Conservation (phyloP, 1,140 invertebrate species). For the Augochlora pura region DNA sequence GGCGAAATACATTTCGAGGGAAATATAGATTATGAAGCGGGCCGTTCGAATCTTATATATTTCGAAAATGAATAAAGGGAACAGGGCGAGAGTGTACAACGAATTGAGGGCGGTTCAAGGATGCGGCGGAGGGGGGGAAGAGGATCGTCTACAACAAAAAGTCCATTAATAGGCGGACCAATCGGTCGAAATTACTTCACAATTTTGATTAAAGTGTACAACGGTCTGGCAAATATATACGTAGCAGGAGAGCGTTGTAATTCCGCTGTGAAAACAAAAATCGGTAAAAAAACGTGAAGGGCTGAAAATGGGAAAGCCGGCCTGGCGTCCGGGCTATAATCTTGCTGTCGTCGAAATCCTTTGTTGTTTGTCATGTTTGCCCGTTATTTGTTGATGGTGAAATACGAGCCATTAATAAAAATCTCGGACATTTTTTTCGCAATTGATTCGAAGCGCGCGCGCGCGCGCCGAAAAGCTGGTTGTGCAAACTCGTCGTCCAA, state of each 20-base stretch:
- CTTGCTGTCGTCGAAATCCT: slow-evolving; percentile 33
- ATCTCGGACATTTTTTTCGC: slow-evolving; percentile 26
- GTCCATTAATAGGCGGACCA: slow-evolving; percentile 11
- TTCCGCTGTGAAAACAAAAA: slow-evolving; percentile 17
- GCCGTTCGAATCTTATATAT: too few species aligned
- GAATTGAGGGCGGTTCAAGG: too few species aligned
- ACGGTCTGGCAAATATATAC: slow-evolving; percentile 15
- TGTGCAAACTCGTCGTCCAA: slow-evolving; percentile 18
- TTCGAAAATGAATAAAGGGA: too few species aligned
- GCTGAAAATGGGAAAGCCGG: not conserved
- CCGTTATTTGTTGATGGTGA: slow-evolving; percentile 21
- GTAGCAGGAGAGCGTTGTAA: not conserved
- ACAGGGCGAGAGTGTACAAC: too few species aligned
- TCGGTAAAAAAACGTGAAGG: not conserved
- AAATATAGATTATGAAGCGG: too few species aligned
- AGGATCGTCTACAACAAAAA: not conserved
- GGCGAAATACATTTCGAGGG: too few species aligned
- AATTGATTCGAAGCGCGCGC: not conserved
- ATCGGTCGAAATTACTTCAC: not conserved
- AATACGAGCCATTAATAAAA: slow-evolving; percentile 38
- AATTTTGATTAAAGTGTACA: slow-evolving; percentile 40
- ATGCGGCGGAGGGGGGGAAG: too few species aligned
- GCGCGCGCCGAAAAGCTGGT: not conserved
- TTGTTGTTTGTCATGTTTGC: slow-evolving; percentile 29
- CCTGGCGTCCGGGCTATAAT: slow-evolving; percentile 24